Percentiles rank a stretch among this genome's conserved stretches.
Evolutionary conservation across 2,888 invertebrate genomes (phyloP).

Genomic region (Malachius bipustulatus): DNA sequence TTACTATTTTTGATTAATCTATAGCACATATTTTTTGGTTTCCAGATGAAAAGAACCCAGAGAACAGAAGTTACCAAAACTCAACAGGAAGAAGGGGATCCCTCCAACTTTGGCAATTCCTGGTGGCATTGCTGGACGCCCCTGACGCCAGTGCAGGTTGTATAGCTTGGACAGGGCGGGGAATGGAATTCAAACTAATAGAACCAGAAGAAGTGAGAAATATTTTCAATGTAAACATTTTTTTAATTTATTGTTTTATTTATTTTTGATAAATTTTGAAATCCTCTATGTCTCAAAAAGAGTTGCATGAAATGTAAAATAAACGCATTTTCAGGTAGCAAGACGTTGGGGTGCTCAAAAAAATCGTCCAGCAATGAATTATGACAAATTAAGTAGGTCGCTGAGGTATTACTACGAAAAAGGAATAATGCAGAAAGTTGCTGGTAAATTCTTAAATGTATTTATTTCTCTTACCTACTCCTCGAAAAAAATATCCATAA

Average conservation of each 20-base stretch:
- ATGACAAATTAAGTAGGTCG: conserved; percentile 88
- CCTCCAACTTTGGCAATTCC: conserved; percentile 89
- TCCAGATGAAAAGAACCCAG: conserved; percentile 7
- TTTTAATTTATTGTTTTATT: no score
- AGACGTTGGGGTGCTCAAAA: conserved; percentile 93
- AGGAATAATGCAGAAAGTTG: conserved; percentile 98
- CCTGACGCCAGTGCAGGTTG: conserved; percentile 58
- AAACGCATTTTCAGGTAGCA: conserved; percentile 59
- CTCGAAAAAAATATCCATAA: no score
- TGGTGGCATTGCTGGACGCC: conserved; percentile 68
- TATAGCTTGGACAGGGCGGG: conserved; percentile 91
- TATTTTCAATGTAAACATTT: no score
- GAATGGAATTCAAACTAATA: conserved; percentile 90
- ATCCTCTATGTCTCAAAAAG: no score
- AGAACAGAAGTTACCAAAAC: conserved; percentile 23
- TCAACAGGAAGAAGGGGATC: conserved; percentile 56
- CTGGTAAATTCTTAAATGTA: conserved; percentile 44
- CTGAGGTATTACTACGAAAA: conserved; percentile 95
- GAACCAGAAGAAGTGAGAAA: conserved; percentile 78
- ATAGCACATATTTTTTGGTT: no score
- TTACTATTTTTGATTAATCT: no score
- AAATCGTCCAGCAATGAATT: conserved; percentile 95
- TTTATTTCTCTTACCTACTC: no score
- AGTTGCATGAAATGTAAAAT: no score
- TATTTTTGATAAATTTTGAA: no score